A percentile compares a stretch with the other conserved stretches of the same genome.
Evolutionary conservation across 2,888 invertebrate species (phyloP).

Genomic region (Teinopalpus imperialis): DNA sequence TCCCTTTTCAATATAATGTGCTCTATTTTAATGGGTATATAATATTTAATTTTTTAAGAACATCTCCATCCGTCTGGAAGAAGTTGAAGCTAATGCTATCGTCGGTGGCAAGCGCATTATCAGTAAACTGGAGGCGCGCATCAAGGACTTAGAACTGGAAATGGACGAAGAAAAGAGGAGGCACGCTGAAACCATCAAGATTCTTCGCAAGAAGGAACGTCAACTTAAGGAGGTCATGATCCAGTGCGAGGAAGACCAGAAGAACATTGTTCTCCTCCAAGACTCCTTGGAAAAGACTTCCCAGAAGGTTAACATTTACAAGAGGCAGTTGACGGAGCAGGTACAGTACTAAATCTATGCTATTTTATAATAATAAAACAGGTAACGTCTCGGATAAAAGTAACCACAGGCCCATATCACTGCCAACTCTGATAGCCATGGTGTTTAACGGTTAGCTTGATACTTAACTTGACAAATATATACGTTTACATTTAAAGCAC

Average conservation of each 20-base stretch:
- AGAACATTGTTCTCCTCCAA: constrained; percentile 95
- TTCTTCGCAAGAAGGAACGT: constrained; percentile 98
- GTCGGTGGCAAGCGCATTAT: constrained; percentile 98
- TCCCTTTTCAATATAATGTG: too few relatives aligned
- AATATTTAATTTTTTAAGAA: constrained; percentile 76
- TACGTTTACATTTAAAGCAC: too few relatives aligned
- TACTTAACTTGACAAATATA: too few relatives aligned
- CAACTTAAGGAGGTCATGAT: constrained; percentile 97
- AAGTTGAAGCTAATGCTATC: constrained; percentile 98
- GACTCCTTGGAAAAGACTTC: constrained; percentile 93
- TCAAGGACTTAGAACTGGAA: constrained; percentile 96
- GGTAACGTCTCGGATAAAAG: too few relatives aligned
- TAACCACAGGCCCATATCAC: too few relatives aligned
- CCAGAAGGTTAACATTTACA: constrained; percentile 96
- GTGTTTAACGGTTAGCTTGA: too few relatives aligned
- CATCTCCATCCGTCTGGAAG: constrained; percentile 94
- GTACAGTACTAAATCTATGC: constrained; percentile 59
- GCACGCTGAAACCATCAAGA: constrained; percentile 98
- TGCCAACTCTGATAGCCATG: too few relatives aligned
- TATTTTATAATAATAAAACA: background rate
- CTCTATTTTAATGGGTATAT: too few relatives aligned
- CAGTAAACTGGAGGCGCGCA: constrained; percentile 97
- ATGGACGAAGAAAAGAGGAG: constrained; percentile 98
- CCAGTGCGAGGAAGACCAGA: constrained; percentile 98
- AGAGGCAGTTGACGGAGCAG: constrained; percentile 97